Base-by-base conservation (phyloP, 2,888 invertebrate genomes). In the Stramonita haemastoma region DNA sequence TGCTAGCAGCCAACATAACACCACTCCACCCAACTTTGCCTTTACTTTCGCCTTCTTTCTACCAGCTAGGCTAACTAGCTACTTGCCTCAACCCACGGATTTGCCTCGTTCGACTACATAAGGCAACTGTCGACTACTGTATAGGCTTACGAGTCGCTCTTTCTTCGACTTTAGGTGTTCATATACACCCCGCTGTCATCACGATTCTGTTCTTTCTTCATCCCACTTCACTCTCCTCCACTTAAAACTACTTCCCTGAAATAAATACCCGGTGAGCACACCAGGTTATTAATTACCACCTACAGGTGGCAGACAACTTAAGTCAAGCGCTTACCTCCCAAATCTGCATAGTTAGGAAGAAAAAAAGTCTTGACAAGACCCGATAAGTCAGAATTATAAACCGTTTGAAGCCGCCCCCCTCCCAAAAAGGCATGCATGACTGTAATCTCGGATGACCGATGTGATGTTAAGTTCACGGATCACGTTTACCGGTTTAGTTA, bases 1-100 rank as follows among this genome's bases (percentile, higher is more conserved):
- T 57, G 70, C 83, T 15, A 85, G 88, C 83, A 79, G 79, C 85
- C 60, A 32, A n/a, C 60, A 29, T n/a, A 29, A 57, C 85, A 15
- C 57, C 85, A n/a, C 60, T 34, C 0, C 34, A 19, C 81, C 81
- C 81, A 15, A 77, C 15, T 77, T 77, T n/a, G 60, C 22, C 60
- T 60, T 46, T 46, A 46, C 46, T 46, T 46, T 46, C 46, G 46
- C 46, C 46, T 46, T 46, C 46, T 46, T 46, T 46, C 46, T 8
- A 46, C 46, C 46, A 46, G 46, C 46, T 5, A 46, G 8, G 46
- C 46, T 5, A 46, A 46, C 46, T 46, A 46, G 46, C 46, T 46
- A 46, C 46, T 46, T 46, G 46, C 46, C 46, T 46, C 46, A 46
- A 2, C 46, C 15, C 6, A 60, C 60, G 15, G 60, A 60, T 22